phyloP scores from a whole-genome alignment of 2,888 invertebrate species.

The Herminia tarsipennalis region DNA sequence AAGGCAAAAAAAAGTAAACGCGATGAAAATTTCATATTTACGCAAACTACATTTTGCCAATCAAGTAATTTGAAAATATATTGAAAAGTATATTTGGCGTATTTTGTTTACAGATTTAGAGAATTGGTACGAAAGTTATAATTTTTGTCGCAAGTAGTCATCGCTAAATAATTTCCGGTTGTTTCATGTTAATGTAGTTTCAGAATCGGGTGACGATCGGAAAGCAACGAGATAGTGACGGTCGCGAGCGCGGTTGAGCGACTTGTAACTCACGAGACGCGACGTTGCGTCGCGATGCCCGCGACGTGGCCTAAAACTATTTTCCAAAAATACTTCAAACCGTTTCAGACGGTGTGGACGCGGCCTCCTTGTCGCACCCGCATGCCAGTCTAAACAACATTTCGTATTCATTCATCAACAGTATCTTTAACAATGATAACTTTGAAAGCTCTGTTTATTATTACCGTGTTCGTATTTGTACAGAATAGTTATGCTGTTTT shows the following conservation, averaged over 20 bases:
- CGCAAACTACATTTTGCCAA: too few relatives aligned
- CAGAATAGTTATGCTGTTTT: slow-evolving; percentile 38
- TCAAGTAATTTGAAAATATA: too few relatives aligned
- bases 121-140: background rate
- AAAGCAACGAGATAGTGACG: background rate
- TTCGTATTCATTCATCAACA: slow-evolving; percentile 40
- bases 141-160: slow-evolving; percentile 11
- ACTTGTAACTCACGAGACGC: slow-evolving; percentile 36
- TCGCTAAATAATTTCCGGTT: slow-evolving; percentile 13
- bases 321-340: slow-evolving; percentile 83
- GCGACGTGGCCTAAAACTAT: slow-evolving; percentile 78
- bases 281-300: slow-evolving; percentile 29
- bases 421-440: slow-evolving; percentile 45
- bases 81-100: too few relatives aligned
- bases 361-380: slow-evolving; percentile 62
- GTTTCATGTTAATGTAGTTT: slow-evolving; percentile 15
- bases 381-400: slow-evolving; percentile 54
- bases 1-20: slow-evolving; percentile 27
- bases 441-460: slow-evolving; percentile 44
- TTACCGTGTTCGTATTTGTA: slow-evolving; percentile 24
- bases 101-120: too few relatives aligned
- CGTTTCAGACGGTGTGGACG: slow-evolving; percentile 66
- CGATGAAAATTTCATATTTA: too few relatives aligned
- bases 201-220: slow-evolving; percentile 1
- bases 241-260: background rate